Base-by-base conservation (phyloP, 2,113 vertebrate species). In the Cathartes aura region DNA sequence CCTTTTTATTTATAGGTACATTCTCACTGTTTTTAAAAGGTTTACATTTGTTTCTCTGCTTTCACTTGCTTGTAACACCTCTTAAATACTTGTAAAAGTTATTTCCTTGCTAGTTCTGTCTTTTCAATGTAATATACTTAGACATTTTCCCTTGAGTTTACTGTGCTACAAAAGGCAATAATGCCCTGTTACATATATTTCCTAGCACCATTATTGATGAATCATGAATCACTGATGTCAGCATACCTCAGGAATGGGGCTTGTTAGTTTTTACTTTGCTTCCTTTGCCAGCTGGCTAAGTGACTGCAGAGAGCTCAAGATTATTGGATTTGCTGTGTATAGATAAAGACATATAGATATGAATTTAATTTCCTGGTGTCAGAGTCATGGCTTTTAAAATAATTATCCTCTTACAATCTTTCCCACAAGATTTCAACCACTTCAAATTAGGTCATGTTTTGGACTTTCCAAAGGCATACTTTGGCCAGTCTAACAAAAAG, bases 281-380 rank as follows among this genome's bases (percentile, higher is more conserved):
- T 71, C 79, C 45, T 94, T 90, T 95, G 95, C 95, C 96, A 97
- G 94, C 97, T 96, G 96, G 94, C 96, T 95, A 96, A 97, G 87
- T 94, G 94, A 93, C 93, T 95, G 87, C 87, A 95, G 79, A 97
- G 89, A 95, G 93, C 89, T 88, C 89, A 86, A 88, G 91, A 95
- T 96, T 96, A 97, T 97, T 96, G 94, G 95, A 97, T 96, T 97
- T 97, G 55, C 67, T 95, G 78, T 93, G 93, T 96, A 82, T 96
- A 97, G 95, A 97, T 97, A 97, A 96, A 97, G 95, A 96, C 96
- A 90, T 90, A 95, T 78, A 97, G 95, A 95, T 97, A 97, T 81
- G 94, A 97, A 96, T 97, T 97, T 97, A 95, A 97, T 97, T 97
- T 97, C 95, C 97, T 97, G 94, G 94, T 97, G 97, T 97, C 96